Evolutionary conservation across 2,113 vertebrate species (phyloP).

Genomic region (Tiliqua scincoides): DNA sequence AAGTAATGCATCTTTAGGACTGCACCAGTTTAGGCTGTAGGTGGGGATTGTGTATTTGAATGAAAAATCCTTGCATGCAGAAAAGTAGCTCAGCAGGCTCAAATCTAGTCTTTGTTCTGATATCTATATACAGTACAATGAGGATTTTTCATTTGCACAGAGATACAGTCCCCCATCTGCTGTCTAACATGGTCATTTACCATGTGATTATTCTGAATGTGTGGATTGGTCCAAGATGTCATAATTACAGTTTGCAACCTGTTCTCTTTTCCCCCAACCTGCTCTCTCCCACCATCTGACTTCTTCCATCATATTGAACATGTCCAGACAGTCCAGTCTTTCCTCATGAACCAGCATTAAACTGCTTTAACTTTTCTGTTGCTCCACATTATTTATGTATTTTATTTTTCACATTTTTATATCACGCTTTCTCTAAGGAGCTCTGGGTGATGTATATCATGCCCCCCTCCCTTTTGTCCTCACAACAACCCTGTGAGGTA

Average conservation of each 20-base stretch:
- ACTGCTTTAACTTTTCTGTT: not conserved
- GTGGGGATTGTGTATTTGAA: not conserved
- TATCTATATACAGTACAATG: not conserved
- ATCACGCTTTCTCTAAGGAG: too few relatives aligned
- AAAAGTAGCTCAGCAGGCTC: not conserved
- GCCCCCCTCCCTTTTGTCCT: too few relatives aligned
- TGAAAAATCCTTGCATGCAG: not conserved
- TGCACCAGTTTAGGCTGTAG: not conserved
- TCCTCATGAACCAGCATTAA: constrained; percentile 1
- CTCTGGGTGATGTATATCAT: too few relatives aligned
- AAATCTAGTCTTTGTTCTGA: not conserved
- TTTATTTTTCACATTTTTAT: too few relatives aligned
- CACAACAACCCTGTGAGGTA: too few relatives aligned
- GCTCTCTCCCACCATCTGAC: not conserved
- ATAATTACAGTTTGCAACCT: not conserved
- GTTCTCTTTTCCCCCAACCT: not conserved
- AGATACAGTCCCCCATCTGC: not conserved
- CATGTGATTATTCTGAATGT: not conserved
- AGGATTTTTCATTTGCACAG: not conserved
- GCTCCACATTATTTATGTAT: too few relatives aligned
- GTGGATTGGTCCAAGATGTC: not conserved
- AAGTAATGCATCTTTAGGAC: not conserved
- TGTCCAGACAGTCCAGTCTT: not conserved
- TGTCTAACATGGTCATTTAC: not conserved
- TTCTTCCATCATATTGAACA: not conserved